Conservation (phyloP, 2,888 invertebrate genomes). For the Diadegma fenestrale region DNA sequence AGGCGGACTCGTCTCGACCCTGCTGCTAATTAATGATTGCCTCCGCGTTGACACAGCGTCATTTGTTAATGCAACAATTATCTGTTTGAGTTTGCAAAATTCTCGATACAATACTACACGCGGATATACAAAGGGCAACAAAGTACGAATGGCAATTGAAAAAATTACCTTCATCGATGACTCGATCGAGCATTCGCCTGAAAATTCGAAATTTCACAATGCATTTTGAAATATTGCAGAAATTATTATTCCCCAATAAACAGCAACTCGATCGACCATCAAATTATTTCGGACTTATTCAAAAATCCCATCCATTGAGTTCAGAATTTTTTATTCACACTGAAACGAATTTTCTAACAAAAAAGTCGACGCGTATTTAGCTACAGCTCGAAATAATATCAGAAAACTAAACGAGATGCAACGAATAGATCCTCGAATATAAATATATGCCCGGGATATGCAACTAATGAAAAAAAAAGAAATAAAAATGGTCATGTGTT, state of each 20-base stretch:
- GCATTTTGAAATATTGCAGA: background rate
- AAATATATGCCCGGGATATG: background rate
- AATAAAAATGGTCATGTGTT: slow-evolving; percentile 3
- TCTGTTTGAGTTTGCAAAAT: slow-evolving; percentile 26
- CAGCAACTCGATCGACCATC: background rate
- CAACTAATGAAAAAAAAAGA: background rate
- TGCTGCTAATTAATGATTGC: slow-evolving; percentile 50
- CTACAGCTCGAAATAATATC: background rate
- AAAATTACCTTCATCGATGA: background rate
- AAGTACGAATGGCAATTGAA: slow-evolving; percentile 4
- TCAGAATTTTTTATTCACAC: background rate
- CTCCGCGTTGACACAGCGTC: slow-evolving; percentile 42
- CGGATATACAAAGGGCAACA: background rate
- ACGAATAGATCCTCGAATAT: background rate
- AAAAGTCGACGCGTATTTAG: background rate
- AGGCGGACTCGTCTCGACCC: slow-evolving; percentile 8
- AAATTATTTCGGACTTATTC: background rate
- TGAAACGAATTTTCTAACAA: background rate
- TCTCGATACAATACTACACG: background rate
- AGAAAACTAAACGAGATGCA: background rate
- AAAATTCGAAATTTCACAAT: background rate
- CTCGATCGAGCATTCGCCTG: background rate
- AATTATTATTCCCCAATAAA: background rate
- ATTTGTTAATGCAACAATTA: slow-evolving; percentile 37
- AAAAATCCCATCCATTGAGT: background rate